These are phyloP conservation scores for Ceratotherium simum DNA, from an alignment of 2,113 vertebrate species.

Conservation along the genomic window DNA sequence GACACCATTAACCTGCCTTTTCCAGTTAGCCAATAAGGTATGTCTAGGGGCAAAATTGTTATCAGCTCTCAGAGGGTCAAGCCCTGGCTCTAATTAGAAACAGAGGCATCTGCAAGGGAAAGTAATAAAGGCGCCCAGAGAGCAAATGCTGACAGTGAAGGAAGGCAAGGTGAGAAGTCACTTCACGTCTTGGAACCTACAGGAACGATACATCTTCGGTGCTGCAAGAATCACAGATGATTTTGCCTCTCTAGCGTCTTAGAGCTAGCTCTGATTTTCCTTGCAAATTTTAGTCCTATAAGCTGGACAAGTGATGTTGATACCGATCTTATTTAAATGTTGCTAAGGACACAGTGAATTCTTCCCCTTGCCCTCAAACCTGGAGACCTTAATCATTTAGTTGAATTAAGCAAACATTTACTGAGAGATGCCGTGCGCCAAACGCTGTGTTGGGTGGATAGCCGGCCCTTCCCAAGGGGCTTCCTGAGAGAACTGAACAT, in stretches of 20 bases:
- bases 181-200: not conserved
- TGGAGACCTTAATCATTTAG: not conserved
- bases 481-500: not conserved
- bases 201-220: not conserved
- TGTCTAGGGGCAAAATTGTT: constrained; percentile 88
- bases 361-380: not conserved
- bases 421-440: not conserved
- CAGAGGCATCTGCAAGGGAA: constrained; percentile 86
- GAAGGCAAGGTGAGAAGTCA: constrained; percentile 72
- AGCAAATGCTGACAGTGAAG: constrained; percentile 73
- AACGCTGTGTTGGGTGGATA: not conserved
- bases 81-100: constrained; percentile 89
- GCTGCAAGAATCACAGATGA: not conserved
- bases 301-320: not conserved
- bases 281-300: not conserved
- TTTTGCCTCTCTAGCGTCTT: not conserved
- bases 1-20: constrained; percentile 90
- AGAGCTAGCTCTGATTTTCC: not conserved
- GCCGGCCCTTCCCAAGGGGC: not conserved
- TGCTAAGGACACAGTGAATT: not conserved
- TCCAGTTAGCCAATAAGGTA: constrained; percentile 89
- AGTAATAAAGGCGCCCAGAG: constrained; percentile 80
- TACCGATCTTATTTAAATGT: not conserved
- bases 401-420: not conserved
- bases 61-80: constrained; percentile 86